Evolutionary conservation across 2,797 vertebrate genomes (phyloP), one percentile per base, ranked within the genome.

Genomic region (Benthosema pterotum): DNA sequence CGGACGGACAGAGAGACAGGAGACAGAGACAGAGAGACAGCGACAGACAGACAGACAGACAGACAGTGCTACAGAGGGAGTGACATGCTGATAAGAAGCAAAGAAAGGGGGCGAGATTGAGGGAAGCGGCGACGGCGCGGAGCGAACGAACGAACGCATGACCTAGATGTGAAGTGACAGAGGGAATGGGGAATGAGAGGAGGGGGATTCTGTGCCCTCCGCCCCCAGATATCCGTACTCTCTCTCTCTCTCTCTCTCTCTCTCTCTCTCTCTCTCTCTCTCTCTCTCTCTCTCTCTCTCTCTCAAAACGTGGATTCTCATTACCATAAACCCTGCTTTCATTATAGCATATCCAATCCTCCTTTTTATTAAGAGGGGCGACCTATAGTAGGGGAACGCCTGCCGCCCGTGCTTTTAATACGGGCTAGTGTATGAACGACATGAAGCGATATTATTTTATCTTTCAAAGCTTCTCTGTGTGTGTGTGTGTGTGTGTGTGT

Each of bases 251-350:
- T 60, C n/a, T 49, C 19, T 49, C 43, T 59, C 45, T 59, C 17
- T 59, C 45, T 32, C 16, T 25, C 38, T 22, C 19, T 48, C 18
- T 47, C 12, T 47, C 4, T 59, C 17, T 19, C 49, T 22, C 32
- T 52, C 14, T 52, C 15, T 45, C 4, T 22, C 13, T 52, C 16
- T 46, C 17, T 63, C 18, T 52, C 17, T 38, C 32, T 84, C 79
- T 77, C 82, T 87, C 80, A 86, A 85, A 89, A 87, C 83, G 32
- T 79, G 81, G 77, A 67, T 74, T 57, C 67, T 87, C 85, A 90
- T 91, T 89, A 90, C 76, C 90, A 91, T 90, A 89, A 89, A 89
- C 86, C 85, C 86, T 88, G 89, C 69, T 89, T 87, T 88, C 89
- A 90, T 89, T 89, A 88, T 88, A 90, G 84, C 66, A 59, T 87